A percentile compares a stretch with the other conserved stretches of the same genome.
Evolutionary conservation across 2,797 vertebrate species (phyloP).

Genomic region (Gymnocypris eckloni): DNA sequence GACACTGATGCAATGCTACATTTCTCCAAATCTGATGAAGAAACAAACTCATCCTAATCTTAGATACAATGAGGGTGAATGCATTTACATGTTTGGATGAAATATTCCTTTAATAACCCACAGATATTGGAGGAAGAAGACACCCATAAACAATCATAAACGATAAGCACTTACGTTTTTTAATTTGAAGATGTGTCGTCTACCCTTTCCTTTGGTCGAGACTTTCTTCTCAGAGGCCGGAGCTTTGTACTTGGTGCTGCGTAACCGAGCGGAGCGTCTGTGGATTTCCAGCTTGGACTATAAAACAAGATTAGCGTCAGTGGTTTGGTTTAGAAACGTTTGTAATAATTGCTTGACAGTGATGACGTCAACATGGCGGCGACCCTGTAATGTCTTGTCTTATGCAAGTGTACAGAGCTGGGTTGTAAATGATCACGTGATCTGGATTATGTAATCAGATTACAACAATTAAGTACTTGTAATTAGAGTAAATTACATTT

Average conservation of each 20-base stretch:
- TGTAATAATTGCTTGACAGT: too few relatives aligned
- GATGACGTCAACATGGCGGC: not conserved
- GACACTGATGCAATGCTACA: not conserved
- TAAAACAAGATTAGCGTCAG: not conserved
- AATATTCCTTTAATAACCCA: too few relatives aligned
- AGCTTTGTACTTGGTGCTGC: constrained; percentile 98
- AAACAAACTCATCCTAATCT: too few relatives aligned
- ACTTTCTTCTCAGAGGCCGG: constrained; percentile 98
- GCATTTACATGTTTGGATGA: not conserved
- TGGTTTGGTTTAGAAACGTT: not conserved
- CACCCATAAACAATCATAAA: not conserved
- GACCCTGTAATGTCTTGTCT: not conserved
- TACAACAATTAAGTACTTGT: too few relatives aligned
- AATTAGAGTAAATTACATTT: too few relatives aligned
- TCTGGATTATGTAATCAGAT: too few relatives aligned
- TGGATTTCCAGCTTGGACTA: constrained; percentile 98
- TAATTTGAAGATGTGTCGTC: constrained; percentile 96
- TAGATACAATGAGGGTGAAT: too few relatives aligned
- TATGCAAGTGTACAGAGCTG: too few relatives aligned
- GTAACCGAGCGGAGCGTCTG: constrained; percentile 90
- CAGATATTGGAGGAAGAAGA: too few relatives aligned
- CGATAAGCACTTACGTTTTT: constrained; percentile 86
- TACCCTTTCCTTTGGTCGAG: constrained; percentile 98
- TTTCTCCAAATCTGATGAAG: not conserved
- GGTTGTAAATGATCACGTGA: too few relatives aligned